These are phyloP conservation scores for Acheta domesticus DNA, from an alignment of 2,888 invertebrate species.

Conservation along the genomic window DNA sequence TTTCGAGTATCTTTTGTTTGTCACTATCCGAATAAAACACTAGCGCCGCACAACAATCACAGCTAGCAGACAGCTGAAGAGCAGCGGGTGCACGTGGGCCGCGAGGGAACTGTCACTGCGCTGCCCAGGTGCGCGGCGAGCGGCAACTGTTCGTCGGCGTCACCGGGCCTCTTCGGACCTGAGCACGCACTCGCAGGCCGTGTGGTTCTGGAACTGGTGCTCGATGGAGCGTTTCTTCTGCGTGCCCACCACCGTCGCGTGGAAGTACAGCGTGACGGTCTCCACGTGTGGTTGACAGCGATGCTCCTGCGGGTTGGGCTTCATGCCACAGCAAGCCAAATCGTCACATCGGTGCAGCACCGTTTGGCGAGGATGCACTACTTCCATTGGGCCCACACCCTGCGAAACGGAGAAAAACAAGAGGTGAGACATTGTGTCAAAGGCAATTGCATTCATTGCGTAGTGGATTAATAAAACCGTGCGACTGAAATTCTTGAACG, in stretches of 20 bases:
- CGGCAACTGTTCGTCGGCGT: too few relatives aligned
- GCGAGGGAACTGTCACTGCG: too few relatives aligned
- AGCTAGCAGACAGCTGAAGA: too few relatives aligned
- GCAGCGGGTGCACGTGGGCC: too few relatives aligned
- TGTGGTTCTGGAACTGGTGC: constrained; percentile 7
- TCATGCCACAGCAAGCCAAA: background rate
- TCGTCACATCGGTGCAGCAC: background rate
- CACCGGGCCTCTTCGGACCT: background rate
- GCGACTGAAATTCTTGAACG: too few relatives aligned
- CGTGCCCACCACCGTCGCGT: background rate
- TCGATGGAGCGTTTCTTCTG: background rate
- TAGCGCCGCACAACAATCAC: too few relatives aligned
- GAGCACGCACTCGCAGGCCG: background rate
- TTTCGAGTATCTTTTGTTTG: too few relatives aligned
- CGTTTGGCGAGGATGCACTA: background rate
- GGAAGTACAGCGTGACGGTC: background rate
- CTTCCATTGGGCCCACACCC: background rate
- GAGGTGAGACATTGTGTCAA: too few relatives aligned
- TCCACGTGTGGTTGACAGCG: background rate
- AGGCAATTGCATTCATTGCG: too few relatives aligned
- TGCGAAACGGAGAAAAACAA: background rate
- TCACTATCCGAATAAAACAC: too few relatives aligned
- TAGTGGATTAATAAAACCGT: too few relatives aligned
- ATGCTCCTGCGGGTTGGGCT: background rate
- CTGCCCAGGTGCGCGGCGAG: too few relatives aligned